phyloP scores from a whole-genome alignment of 2,888 invertebrate genomes.

The Lithophane socia region DNA sequence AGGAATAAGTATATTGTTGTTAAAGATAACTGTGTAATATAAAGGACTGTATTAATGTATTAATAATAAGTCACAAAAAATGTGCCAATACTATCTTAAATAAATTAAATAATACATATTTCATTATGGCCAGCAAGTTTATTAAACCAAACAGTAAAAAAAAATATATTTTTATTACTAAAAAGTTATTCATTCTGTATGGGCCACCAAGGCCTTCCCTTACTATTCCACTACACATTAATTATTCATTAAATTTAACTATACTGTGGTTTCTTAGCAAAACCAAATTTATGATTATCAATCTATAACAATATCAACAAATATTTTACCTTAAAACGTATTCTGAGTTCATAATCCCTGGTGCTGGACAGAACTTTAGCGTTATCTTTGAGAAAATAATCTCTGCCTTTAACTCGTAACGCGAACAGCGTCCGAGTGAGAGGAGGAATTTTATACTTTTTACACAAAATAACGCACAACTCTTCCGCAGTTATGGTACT shows the following conservation, averaged over 20 bases:
- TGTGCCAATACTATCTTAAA: not conserved
- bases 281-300: slow-evolving; percentile 10
- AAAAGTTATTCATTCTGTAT: not conserved
- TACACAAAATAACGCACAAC: slow-evolving; percentile 93
- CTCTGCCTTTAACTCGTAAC: slow-evolving; percentile 91
- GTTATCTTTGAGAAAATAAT: slow-evolving; percentile 93
- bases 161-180: not conserved
- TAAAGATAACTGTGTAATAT: not conserved
- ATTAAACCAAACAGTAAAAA: not conserved
- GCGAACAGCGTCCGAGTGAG: slow-evolving; percentile 95
- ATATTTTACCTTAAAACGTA: slow-evolving; percentile 93
- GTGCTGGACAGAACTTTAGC: slow-evolving; percentile 84
- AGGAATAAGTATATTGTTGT: not conserved
- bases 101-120: not conserved
- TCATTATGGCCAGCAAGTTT: not conserved
- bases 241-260: slow-evolving; percentile 39
- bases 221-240: slow-evolving; percentile 22
- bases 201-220: slow-evolving; percentile 10
- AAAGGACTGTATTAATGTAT: not conserved
- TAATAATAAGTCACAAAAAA: not conserved
- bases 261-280: not conserved
- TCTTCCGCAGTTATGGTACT: slow-evolving; percentile 91
- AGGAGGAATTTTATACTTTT: slow-evolving; percentile 93
- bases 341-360: slow-evolving; percentile 93
- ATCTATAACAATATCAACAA: not conserved